Percentiles rank a stretch among this genome's conserved stretches.
Conservation (phyloP, 2,797 vertebrate species). For the Malurus splendens region DNA sequence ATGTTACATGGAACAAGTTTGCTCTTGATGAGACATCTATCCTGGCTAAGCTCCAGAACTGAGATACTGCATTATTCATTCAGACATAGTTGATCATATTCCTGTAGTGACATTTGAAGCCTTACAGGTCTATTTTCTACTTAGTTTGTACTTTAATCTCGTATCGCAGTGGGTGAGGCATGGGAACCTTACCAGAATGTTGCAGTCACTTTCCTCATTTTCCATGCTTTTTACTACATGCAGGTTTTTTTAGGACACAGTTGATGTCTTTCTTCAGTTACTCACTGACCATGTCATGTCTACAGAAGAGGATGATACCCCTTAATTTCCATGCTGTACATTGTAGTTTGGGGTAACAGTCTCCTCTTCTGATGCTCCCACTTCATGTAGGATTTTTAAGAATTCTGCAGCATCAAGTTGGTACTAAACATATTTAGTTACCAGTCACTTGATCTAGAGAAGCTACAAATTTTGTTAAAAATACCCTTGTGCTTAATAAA, state of each 20-base stretch:
- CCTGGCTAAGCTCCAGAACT: not conserved
- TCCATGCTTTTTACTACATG: rapidly evolving
- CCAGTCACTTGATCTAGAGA: not conserved
- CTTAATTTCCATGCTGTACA: not conserved
- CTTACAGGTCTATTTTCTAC: not conserved
- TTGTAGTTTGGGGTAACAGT: not conserved
- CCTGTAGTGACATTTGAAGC: not conserved
- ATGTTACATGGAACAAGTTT: not conserved
- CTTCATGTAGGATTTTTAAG: not conserved
- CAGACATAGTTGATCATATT: not conserved
- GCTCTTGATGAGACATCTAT: not conserved
- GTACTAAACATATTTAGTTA: not conserved
- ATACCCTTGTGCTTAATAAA: not conserved
- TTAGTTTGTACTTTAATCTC: not conserved
- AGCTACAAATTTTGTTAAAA: not conserved
- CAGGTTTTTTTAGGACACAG: not conserved
- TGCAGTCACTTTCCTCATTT: not conserved
- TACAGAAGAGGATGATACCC: not conserved
- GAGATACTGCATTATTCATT: not conserved
- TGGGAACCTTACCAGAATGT: not conserved
- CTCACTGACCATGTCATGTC: not conserved
- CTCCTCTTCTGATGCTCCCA: not conserved
- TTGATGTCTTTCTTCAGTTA: not conserved
- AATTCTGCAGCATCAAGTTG: not conserved
- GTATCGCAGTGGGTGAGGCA: not conserved